Evolutionary conservation across 2,113 vertebrate genomes (phyloP).

Genomic region (Halcyon senegalensis): DNA sequence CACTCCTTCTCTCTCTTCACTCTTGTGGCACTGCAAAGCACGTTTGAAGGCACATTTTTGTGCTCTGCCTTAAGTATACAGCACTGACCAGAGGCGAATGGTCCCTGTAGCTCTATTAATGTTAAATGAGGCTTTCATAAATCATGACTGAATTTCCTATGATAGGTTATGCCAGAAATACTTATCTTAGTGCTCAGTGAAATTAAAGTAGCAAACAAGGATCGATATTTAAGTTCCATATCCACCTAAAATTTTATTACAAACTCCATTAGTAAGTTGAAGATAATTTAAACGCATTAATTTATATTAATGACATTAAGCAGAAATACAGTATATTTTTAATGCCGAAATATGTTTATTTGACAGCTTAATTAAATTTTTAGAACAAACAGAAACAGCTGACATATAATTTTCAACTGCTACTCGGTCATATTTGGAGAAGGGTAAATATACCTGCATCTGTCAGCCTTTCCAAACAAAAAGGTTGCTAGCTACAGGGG

Average conservation of each 20-base stretch:
- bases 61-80: neutral
- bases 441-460: neutral
- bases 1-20: neutral
- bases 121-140: conserved; percentile 59
- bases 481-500: neutral
- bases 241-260: neutral
- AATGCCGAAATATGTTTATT: neutral
- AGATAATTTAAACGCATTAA: neutral
- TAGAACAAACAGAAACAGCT: neutral
- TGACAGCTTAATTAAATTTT: neutral
- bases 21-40: neutral
- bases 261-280: neutral
- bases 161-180: neutral
- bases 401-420: neutral
- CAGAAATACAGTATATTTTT: neutral
- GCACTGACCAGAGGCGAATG: neutral
- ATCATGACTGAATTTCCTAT: conserved; percentile 12
- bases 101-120: conserved; percentile 31
- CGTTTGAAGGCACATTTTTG: neutral
- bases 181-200: neutral
- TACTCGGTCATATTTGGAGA: neutral
- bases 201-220: neutral
- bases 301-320: neutral
- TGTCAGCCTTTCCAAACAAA: neutral
- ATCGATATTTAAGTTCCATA: neutral